Evolutionary conservation across 2,888 invertebrate genomes (phyloP).

Genomic region (Andrena camellia): DNA sequence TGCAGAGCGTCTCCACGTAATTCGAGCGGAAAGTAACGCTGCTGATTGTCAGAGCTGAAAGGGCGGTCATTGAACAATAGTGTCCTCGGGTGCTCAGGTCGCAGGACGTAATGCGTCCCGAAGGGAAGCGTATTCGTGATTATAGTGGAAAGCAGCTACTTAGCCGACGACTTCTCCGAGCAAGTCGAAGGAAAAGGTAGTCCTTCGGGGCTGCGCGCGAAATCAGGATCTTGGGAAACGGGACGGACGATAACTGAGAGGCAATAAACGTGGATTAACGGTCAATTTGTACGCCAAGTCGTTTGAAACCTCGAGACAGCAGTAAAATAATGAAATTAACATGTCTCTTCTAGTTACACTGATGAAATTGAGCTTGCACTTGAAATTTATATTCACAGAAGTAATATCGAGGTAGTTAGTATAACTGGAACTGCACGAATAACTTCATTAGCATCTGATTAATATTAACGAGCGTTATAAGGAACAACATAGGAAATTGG

Average conservation of each 20-base stretch:
- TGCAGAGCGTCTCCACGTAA: slow-evolving; percentile 18
- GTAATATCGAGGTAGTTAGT: background rate
- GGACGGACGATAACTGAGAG: slow-evolving; percentile 28
- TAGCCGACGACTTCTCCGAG: slow-evolving; percentile 55
- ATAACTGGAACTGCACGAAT: background rate
- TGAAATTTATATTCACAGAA: slow-evolving; percentile 1
- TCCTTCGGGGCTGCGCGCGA: slow-evolving; percentile 28
- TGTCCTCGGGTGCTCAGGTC: slow-evolving; percentile 51
- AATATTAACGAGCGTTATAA: too few relatives aligned
- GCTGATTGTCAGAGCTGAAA: slow-evolving; percentile 11
- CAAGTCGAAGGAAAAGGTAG: slow-evolving; percentile 50
- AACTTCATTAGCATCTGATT: too few relatives aligned
- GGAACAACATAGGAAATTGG: too few relatives aligned
- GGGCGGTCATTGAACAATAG: slow-evolving; percentile 53
- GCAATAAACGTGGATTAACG: slow-evolving; percentile 50
- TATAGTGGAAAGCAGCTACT: slow-evolving; percentile 60
- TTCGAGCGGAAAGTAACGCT: slow-evolving; percentile 35
- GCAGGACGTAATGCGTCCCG: slow-evolving; percentile 40
- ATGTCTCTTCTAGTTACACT: background rate
- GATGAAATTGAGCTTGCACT: background rate
- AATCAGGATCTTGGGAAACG: slow-evolving; percentile 33
- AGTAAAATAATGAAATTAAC: slow-evolving; percentile 48
- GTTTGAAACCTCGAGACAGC: slow-evolving; percentile 14
- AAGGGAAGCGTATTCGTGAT: slow-evolving; percentile 61
- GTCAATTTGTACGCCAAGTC: slow-evolving; percentile 41